These are phyloP conservation scores for Acrobasis repandana DNA, from an alignment of 2,888 invertebrate species.

Conservation along the genomic window DNA sequence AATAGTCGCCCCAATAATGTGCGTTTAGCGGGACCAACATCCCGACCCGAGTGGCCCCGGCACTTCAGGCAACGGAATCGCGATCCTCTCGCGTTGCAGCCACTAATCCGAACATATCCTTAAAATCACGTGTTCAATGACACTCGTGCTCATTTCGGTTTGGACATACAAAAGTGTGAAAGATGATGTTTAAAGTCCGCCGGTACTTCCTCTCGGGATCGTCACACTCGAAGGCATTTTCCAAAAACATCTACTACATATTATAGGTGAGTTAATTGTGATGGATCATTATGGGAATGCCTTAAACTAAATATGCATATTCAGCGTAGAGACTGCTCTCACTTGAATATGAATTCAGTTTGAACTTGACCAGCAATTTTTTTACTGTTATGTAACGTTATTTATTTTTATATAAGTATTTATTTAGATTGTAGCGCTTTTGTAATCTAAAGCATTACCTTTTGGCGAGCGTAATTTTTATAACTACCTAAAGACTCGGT, in stretches of 20 bases:
- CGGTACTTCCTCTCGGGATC: not conserved
- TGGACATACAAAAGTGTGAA: constrained; percentile 12
- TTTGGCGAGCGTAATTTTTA: too few species aligned
- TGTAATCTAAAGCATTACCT: too few species aligned
- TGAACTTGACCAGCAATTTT: too few species aligned
- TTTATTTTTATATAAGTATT: too few species aligned
- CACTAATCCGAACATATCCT: constrained; percentile 2
- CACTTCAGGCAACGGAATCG: not conserved
- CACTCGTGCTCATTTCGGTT: constrained; percentile 4
- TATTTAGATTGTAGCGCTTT: too few species aligned
- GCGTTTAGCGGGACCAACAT: not conserved
- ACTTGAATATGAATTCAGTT: too few species aligned
- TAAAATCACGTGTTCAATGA: constrained; percentile 9
- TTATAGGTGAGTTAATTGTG: constrained; percentile 28
- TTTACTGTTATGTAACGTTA: too few species aligned
- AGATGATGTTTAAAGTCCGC: constrained; percentile 10
- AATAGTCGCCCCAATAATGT: constrained; percentile 1
- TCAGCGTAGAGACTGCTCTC: too few species aligned
- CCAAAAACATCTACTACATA: constrained; percentile 14
- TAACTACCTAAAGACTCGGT: too few species aligned
- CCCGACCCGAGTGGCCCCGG: not conserved
- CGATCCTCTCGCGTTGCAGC: not conserved
- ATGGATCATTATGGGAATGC: not conserved
- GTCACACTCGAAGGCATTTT: constrained; percentile 20
- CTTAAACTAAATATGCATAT: not conserved